These are phyloP conservation scores for Caradrina clavipalpis DNA, from an alignment of 2,888 invertebrate genomes.

Conservation along the genomic window DNA sequence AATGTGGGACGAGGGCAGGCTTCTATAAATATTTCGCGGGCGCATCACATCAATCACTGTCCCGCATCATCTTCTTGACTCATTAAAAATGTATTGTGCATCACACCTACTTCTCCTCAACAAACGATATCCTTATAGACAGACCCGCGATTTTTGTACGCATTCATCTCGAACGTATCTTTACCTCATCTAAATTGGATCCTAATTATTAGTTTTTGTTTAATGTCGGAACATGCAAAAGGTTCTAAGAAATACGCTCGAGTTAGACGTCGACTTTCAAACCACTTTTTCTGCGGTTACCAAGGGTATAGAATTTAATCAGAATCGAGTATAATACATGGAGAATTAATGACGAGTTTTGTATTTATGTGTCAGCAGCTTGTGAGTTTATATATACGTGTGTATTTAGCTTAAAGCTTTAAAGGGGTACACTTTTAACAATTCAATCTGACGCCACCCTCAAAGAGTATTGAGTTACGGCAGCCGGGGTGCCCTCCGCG, in stretches of 20 bases:
- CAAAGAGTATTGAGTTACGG: conserved; percentile 33
- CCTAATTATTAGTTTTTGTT: conserved; percentile 52
- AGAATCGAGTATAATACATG: not conserved
- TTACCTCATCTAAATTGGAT: conserved; percentile 30
- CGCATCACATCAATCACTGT: conserved; percentile 53
- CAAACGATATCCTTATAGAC: conserved; percentile 11
- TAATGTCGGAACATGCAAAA: conserved; percentile 32
- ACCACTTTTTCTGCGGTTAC: conserved; percentile 23
- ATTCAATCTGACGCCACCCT: conserved; percentile 8
- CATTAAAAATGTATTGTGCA: conserved; percentile 26
- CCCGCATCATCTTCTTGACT: conserved; percentile 32
- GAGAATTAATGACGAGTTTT: not conserved
- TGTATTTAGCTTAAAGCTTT: conserved; percentile 5
- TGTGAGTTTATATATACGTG: not conserved
- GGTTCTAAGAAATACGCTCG: conserved; percentile 51
- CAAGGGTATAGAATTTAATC: conserved; percentile 3
- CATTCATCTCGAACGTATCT: conserved; percentile 1
- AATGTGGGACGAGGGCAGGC: conserved; percentile 37
- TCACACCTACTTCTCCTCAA: conserved; percentile 3
- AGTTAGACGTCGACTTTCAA: conserved; percentile 24
- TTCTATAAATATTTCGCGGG: conserved; percentile 37
- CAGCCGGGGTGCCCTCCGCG: not conserved
- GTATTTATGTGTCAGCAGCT: not conserved
- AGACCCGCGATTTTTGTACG: not conserved
- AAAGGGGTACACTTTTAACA: conserved; percentile 18